A percentile compares a stretch with the other conserved stretches of the same genome.
Evolutionary conservation across 2,113 vertebrate genomes (phyloP).

Genomic region (Peucedramus taeniatus): DNA sequence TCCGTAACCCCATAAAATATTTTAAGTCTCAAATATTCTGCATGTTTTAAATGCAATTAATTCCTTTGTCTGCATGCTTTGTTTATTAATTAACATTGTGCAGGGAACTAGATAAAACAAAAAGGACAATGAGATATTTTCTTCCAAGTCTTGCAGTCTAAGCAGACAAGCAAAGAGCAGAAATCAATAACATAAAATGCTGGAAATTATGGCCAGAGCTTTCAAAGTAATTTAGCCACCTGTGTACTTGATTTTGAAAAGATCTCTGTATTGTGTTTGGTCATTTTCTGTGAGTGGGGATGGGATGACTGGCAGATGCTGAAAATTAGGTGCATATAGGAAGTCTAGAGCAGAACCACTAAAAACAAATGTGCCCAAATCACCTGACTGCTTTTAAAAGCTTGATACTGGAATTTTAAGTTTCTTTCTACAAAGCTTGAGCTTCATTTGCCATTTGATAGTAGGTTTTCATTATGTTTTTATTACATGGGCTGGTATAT

Average conservation of each 20-base stretch:
- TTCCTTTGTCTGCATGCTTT: not conserved
- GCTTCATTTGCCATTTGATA: not conserved
- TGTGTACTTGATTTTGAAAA: not conserved
- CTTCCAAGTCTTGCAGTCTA: not conserved
- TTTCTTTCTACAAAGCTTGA: not conserved
- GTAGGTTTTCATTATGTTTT: not conserved
- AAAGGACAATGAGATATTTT: not conserved
- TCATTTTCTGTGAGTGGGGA: not conserved
- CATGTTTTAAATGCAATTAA: not conserved
- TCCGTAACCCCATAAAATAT: not conserved
- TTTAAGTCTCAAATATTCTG: not conserved
- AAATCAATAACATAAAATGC: not conserved
- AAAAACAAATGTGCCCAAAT: not conserved
- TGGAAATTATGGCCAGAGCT: not conserved
- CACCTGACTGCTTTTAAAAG: not conserved
- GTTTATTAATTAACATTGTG: not conserved
- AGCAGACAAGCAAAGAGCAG: not conserved
- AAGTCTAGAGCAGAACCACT: not conserved
- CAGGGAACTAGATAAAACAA: not conserved
- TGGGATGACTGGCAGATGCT: not conserved
- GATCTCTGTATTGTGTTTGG: not conserved
- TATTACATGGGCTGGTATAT: not conserved
- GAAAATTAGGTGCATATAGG: not conserved
- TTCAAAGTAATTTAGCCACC: not conserved
- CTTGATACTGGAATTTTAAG: not conserved